Base-by-base conservation (phyloP, 2,797 vertebrate species). In the Holocentrus rufus region DNA sequence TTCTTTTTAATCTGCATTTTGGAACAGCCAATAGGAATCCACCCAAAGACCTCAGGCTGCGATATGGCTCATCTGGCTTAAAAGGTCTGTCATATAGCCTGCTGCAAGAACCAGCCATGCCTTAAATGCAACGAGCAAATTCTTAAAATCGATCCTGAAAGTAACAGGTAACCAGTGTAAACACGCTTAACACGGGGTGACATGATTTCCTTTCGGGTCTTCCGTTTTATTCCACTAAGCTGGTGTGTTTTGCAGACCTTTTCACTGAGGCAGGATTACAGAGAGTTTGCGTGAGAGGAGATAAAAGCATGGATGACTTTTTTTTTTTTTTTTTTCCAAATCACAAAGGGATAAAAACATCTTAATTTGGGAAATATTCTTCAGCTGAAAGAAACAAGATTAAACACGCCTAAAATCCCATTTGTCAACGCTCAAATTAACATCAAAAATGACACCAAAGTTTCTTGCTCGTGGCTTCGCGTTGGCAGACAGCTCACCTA, bases 1-100 rank as follows among this genome's bases (percentile, higher is more conserved):
- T 39, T 78, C 50, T 69, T 22, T 69, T 23, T 72, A 55, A 74
- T 79, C 44, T 52, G 47, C 63, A 46, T 76, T 74, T 80, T 60
- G 42, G 1, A 68, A 56, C 27, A 66, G 65, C 36, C 60, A 30
- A n/a, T 18, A 71, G 57, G 17, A 61, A 65, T 36, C 8, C 22
- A 31, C 2, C 7, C 1, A 34, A 7, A 39, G 39, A 55, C 62
- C 17, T 44, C 39, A 44, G 39, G 39, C 39, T 44, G 39, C 13
- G 39, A 44, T 44, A 3, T 44, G 39, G 13, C 39, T 14, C 39
- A 14, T 44, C 11, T 14, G 39, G 39, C 3, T 44, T 15, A 44
- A 44, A 44, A 7, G 13, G 39, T 44, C 13, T 14, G 39, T 14
- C 11, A 14, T 14, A 14, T 14, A 44, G 39, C 39, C 4, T 14